Conservation (phyloP, 1,140 invertebrate genomes). For the Saccostrea cuccullata region DNA sequence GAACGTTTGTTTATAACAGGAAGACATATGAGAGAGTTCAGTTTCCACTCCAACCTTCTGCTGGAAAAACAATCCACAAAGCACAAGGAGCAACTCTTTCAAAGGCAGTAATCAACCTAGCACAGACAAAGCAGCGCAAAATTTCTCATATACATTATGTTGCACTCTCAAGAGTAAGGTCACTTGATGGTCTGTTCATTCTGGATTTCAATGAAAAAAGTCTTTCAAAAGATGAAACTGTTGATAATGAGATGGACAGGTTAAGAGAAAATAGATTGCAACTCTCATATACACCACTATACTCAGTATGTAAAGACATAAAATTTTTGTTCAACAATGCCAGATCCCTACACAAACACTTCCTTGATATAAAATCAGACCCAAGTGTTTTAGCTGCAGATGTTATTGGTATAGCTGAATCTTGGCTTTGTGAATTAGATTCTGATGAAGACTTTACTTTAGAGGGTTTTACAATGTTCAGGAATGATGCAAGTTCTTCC, state of each 20-base stretch:
- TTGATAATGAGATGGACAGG: slow-evolving; percentile 44
- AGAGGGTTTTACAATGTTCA: slow-evolving; percentile 27
- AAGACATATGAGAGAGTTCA: slow-evolving; percentile 51
- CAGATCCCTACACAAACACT: slow-evolving; percentile 40
- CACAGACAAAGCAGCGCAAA: slow-evolving; percentile 33
- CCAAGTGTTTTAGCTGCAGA: slow-evolving; percentile 41
- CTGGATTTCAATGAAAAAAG: slow-evolving; percentile 42
- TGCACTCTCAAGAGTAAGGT: slow-evolving; percentile 43
- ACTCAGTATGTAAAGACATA: slow-evolving; percentile 16
- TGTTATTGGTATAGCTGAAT: slow-evolving; percentile 44
- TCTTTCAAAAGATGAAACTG: slow-evolving; percentile 9
- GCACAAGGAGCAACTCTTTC: slow-evolving; percentile 46
- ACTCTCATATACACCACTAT: slow-evolving; percentile 30
- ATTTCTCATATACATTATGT: slow-evolving; percentile 52
- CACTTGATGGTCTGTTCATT: slow-evolving; percentile 30
- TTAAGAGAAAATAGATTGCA: slow-evolving; percentile 32
- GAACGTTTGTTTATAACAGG: neutral
- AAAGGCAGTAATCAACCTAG: slow-evolving; percentile 39
- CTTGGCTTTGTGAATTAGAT: slow-evolving; percentile 27
- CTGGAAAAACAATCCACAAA: slow-evolving; percentile 50
- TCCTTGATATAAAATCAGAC: slow-evolving; percentile 31
- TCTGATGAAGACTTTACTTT: neutral
- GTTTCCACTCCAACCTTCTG: slow-evolving; percentile 45
- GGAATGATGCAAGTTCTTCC: slow-evolving; percentile 5
- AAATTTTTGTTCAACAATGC: slow-evolving; percentile 47